Evolutionary conservation across 2,113 vertebrate genomes (phyloP), one percentile per base, ranked within the genome.

Genomic region (Pleuronectes platessa): DNA sequence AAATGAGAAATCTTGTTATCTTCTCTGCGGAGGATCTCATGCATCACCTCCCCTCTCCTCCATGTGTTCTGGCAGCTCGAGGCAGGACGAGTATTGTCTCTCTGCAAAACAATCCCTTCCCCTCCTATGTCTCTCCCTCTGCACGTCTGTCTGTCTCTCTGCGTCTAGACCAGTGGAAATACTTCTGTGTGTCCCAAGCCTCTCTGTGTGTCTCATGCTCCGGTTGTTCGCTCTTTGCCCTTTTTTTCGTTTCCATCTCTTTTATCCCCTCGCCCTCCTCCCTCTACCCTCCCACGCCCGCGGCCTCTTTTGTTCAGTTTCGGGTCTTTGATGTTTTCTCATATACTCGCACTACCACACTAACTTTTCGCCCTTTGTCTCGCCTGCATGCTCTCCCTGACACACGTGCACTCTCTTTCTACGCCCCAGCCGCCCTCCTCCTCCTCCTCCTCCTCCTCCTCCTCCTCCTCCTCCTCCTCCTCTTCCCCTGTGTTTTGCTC

Each of bases 251-350:
- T 72, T 83, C 63, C 73, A 27, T 62, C 63, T 61, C 84, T 88
- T 86, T 88, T 70, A 82, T 81, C 61, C 58, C 51, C 49, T 45
- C 60, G 37, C 55, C 2, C 55, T 5, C 21, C 56, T 18, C 23
- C 1, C 73, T 58, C 31, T 60, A 60, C 31, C 73, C 76, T 66
- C 79, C 81, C 79, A 62, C 83, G 21, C 64, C 59, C 69, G 24
- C 78, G 74, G 35, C 76, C 84, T 75, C 81, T 83, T 91, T 89
- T 89, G 89, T 90, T 89, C 79, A 70, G 7, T 79, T 82, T 71
- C 72, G 73, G 54, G 62, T 78, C 90, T 92, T 92, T 93, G 90
- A 93, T 90, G 86, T 77, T 74, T 62, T 61, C 76, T 63, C 70
- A n/a, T 74, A 71, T 24, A 62, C 71, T 79, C 45, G 2, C 79